phyloP scores from a whole-genome alignment of 1,140 invertebrate genomes.

The Monochamus saltuarius region DNA sequence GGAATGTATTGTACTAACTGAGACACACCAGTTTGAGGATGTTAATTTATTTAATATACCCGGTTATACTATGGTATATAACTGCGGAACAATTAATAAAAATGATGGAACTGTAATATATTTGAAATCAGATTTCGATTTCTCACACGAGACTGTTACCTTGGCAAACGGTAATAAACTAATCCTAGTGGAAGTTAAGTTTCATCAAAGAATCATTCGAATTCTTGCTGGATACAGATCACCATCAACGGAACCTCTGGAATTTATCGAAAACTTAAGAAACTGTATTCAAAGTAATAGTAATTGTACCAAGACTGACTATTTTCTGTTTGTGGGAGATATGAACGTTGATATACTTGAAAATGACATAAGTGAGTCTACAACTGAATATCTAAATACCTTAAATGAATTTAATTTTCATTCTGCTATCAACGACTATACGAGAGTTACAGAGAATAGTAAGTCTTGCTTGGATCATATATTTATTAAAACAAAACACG shows the following conservation, averaged over 20 bases:
- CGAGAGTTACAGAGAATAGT: conserved; percentile 13
- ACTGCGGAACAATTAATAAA: conserved; percentile 1
- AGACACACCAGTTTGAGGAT: too few relatives aligned
- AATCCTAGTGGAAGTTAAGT: not conserved
- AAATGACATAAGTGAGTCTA: not conserved
- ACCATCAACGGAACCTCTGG: not conserved
- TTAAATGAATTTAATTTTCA: conserved; percentile 7
- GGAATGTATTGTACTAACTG: too few relatives aligned
- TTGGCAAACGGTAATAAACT: conserved; percentile 1
- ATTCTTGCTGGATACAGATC: conserved; percentile 7
- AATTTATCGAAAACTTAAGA: conserved; percentile 11
- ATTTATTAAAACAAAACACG: conserved; percentile 8
- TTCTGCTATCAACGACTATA: conserved; percentile 10
- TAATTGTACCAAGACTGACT: not conserved
- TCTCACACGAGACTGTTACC: not conserved
- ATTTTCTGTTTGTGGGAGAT: conserved; percentile 8
- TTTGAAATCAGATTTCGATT: conserved; percentile 1
- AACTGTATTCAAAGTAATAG: conserved; percentile 1
- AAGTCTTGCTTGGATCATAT: conserved; percentile 17
- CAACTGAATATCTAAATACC: conserved; percentile 10
- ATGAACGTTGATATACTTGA: conserved; percentile 12
- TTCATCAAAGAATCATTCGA: not conserved
- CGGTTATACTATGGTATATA: conserved; percentile 6
- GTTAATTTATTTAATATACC: conserved; percentile 3
- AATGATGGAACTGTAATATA: conserved; percentile 15